These are phyloP conservation scores for Apomyelois bistriatella DNA, from an alignment of 2,888 invertebrate genomes.

Conservation along the genomic window DNA sequence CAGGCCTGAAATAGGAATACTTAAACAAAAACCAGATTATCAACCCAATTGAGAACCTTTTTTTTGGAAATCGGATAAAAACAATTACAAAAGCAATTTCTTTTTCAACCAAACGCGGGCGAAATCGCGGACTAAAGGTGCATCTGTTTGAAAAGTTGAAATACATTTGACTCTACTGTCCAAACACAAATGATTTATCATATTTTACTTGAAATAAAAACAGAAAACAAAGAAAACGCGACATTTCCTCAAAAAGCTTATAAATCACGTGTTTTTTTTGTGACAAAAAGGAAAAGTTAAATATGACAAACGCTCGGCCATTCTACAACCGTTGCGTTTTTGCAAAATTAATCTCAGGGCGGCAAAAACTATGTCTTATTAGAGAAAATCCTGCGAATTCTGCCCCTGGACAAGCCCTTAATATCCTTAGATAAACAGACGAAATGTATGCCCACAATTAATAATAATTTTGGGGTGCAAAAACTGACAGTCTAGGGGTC, in stretches of 20 bases:
- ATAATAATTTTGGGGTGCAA: constrained; percentile 71
- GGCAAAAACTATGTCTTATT: constrained; percentile 71
- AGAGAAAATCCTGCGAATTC: constrained; percentile 33
- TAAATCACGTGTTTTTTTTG: constrained; percentile 4
- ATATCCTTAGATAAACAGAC: constrained; percentile 65
- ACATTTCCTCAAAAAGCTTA: background rate
- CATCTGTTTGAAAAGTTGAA: too few species aligned
- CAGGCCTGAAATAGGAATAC: too few species aligned
- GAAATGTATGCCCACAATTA: constrained; percentile 67
- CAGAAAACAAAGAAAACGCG: background rate
- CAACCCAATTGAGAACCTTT: too few species aligned
- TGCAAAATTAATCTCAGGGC: constrained; percentile 47
- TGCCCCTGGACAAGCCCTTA: constrained; percentile 48
- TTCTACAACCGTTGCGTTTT: constrained; percentile 38
- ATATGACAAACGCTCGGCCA: constrained; percentile 28
- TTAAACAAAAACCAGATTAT: too few species aligned
- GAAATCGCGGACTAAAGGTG: too few species aligned
- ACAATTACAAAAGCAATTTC: too few species aligned
- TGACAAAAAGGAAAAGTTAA: constrained; percentile 31
- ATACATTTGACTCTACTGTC: background rate
- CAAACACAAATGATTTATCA: background rate
- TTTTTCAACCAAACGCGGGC: too few species aligned
- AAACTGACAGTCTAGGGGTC: constrained; percentile 39
- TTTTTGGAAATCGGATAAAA: too few species aligned
- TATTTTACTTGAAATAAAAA: background rate